Evolutionary conservation across 2,797 vertebrate genomes (phyloP).

Genomic region (Valencia hispanica): DNA sequence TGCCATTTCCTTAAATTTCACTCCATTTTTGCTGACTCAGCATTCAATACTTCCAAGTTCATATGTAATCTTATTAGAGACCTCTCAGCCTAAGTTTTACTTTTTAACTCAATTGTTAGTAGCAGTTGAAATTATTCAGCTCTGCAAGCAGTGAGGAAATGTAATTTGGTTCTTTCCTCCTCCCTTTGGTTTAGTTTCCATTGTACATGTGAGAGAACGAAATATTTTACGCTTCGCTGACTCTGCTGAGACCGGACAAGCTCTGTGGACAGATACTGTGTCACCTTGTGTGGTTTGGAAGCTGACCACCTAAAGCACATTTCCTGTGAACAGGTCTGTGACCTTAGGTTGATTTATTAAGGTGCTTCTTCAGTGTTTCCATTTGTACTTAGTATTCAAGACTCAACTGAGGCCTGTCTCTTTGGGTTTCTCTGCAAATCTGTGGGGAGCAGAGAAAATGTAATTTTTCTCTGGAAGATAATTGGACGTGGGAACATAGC

Average conservation of each 20-base stretch:
- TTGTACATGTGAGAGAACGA: slow-evolving; percentile 10
- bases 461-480: slow-evolving; percentile 64
- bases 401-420: slow-evolving; percentile 47
- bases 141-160: neutral
- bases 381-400: slow-evolving; percentile 56
- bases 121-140: neutral
- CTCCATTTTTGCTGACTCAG: slow-evolving; percentile 28
- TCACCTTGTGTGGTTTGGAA: neutral
- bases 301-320: slow-evolving; percentile 28
- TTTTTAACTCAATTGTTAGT: slow-evolving; percentile 12
- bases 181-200: slow-evolving; percentile 30
- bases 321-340: slow-evolving; percentile 33
- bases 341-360: slow-evolving; percentile 51
- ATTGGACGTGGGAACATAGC: slow-evolving; percentile 65
- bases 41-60: neutral
- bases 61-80: slow-evolving; percentile 11
- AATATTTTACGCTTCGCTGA: slow-evolving; percentile 28
- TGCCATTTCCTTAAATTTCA: slow-evolving; percentile 7
- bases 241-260: slow-evolving; percentile 4
- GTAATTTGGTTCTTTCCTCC: neutral
- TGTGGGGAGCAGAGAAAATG: slow-evolving; percentile 56
- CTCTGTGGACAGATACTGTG: slow-evolving; percentile 4
- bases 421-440: slow-evolving; percentile 41
- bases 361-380: slow-evolving; percentile 36
- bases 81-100: slow-evolving; percentile 15